phyloP scores from a whole-genome alignment of 2,113 vertebrate genomes.

The Galemys pyrenaicus region DNA sequence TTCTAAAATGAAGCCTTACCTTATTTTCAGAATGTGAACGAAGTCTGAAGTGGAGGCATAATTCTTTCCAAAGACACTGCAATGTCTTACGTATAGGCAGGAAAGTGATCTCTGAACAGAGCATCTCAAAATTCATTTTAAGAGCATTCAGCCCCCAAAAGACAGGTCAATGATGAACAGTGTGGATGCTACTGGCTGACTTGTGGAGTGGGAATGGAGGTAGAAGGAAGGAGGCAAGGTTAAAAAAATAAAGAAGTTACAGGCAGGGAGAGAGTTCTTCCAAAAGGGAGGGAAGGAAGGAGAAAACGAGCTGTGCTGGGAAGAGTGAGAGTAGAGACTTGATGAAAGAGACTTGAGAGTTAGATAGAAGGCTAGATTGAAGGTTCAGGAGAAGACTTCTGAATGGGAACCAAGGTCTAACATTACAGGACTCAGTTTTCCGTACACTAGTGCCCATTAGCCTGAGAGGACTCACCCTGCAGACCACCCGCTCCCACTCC shows the following conservation, averaged over 20 bases:
- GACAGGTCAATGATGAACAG: not conserved
- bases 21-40: constrained; percentile 33
- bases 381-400: not conserved
- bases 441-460: not conserved
- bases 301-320: not conserved
- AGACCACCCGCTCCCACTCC: not conserved
- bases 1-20: constrained; percentile 23
- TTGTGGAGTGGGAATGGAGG: not conserved
- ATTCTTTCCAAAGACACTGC: not conserved
- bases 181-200: not conserved
- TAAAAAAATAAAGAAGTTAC: not conserved
- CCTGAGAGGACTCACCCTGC: not conserved
- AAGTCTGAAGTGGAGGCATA: not conserved
- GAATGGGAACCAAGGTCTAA: not conserved
- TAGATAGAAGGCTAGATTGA: not conserved
- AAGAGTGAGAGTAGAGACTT: constrained; percentile 24
- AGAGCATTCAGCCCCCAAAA: not conserved
- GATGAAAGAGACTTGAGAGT: not conserved
- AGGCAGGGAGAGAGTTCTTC: not conserved
- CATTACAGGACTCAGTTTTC: not conserved
- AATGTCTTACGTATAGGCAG: not conserved
- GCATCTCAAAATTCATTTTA: constrained; percentile 32
- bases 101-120: constrained; percentile 10
- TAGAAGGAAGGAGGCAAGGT: not conserved
- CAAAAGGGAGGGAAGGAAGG: not conserved